Evolutionary conservation across 2,113 vertebrate genomes (phyloP).

Genomic region (Arizona elegans): DNA sequence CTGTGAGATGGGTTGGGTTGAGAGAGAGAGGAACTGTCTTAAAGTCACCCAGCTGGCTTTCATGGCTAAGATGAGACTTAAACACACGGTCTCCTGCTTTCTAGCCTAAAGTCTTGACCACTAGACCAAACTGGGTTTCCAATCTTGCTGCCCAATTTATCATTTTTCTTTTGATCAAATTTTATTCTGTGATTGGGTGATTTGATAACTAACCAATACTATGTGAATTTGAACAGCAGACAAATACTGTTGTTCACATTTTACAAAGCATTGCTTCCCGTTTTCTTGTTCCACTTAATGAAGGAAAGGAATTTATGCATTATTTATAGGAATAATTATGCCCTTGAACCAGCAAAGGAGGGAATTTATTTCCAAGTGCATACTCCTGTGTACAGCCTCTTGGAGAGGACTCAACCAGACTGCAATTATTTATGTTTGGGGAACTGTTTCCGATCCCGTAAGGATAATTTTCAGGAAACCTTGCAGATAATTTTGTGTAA

Average conservation of each 20-base stretch:
- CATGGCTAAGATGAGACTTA: not conserved
- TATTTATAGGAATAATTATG: not conserved
- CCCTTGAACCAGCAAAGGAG: accelerated
- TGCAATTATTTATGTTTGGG: not conserved
- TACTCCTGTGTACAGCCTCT: not conserved
- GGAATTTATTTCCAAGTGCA: not conserved
- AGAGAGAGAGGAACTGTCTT: not conserved
- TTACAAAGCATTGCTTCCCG: not conserved
- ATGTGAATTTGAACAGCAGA: not conserved
- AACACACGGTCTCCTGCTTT: not conserved
- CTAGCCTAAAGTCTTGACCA: not conserved
- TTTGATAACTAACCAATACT: not conserved
- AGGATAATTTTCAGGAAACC: not conserved
- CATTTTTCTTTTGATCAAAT: not conserved
- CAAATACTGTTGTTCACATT: not conserved
- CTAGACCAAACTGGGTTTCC: not conserved
- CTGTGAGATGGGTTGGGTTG: not conserved
- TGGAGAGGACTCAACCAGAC: not conserved
- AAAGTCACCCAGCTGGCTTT: not conserved
- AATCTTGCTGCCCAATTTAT: not conserved
- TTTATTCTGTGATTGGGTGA: constrained; percentile 10
- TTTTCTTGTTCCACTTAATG: not conserved
- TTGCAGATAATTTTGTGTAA: not conserved
- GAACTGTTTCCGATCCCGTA: not conserved
- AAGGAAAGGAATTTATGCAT: not conserved